These are phyloP conservation scores for Cataglyphis hispanica DNA, from an alignment of 1,140 invertebrate genomes.

Conservation along the genomic window DNA sequence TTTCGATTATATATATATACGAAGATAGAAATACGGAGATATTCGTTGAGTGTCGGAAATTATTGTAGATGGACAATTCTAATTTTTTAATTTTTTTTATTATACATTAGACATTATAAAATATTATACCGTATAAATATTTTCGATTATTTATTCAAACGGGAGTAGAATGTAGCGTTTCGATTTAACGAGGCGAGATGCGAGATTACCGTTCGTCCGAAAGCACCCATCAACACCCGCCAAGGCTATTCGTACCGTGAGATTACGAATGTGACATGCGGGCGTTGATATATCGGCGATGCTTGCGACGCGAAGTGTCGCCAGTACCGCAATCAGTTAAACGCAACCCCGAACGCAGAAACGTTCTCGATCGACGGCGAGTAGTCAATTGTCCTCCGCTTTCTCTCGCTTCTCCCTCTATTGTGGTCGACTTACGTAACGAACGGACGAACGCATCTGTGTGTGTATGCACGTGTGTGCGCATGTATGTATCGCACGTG, in stretches of 20 bases:
- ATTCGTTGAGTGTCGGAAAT: neutral
- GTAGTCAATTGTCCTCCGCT: conserved; percentile 74
- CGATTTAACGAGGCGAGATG: neutral
- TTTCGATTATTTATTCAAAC: neutral
- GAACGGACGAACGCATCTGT: neutral
- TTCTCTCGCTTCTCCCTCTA: conserved; percentile 53
- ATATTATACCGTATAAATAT: neutral
- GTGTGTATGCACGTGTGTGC: conserved; percentile 37
- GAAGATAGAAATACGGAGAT: too few species aligned
- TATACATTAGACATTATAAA: neutral
- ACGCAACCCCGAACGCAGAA: conserved; percentile 61
- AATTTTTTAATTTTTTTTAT: neutral
- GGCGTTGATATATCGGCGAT: conserved; percentile 23
- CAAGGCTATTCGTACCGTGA: neutral
- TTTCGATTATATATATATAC: too few species aligned
- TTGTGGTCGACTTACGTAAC: conserved; percentile 77
- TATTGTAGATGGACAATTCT: neutral
- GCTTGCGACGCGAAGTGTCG: conserved; percentile 47
- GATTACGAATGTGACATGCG: conserved; percentile 24
- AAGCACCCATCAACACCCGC: neutral
- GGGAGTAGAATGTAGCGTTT: neutral
- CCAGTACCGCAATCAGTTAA: conserved; percentile 69
- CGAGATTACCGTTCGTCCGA: neutral
- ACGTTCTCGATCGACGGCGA: conserved; percentile 76
- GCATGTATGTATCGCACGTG: conserved; percentile 7